Base-by-base conservation (phyloP, 2,797 vertebrate species). In the Rhabdomys pumilio region DNA sequence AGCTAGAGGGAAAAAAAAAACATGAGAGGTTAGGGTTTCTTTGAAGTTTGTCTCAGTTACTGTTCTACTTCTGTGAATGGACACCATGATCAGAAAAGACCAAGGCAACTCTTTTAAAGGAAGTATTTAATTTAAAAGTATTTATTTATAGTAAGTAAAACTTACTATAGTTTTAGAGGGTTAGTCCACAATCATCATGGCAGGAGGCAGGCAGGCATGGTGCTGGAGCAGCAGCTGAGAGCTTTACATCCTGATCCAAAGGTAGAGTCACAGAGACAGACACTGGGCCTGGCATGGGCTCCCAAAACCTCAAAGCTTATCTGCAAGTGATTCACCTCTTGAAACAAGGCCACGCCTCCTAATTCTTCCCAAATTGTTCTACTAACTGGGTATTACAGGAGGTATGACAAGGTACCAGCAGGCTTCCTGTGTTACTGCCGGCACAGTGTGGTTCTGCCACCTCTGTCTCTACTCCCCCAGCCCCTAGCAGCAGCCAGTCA, bases 1-100 rank as follows among this genome's bases (percentile, higher is more conserved):
- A 84, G 34, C 19, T 65, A 73, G 19, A 92, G 26, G 76, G 69
- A 83, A 92, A 77, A 83, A 92, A 77, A 29, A 93, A 69, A 22
- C 3, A 67, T 1, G 53, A 90, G 47, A 63, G 50, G 80, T 26
- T 31, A 47, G 75, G 10, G 13, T 15, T 89, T 95, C 83, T 47
- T 34, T 88, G 6, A 79, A 65, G 77, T 12, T 19, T 47, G 53
- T 57, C 20, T 81, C 55, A 38, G 11, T 81, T n/a, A 57, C 53
- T 81, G 12, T 38, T 38, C 22, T 59, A 4, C 22, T 41, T 24
- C 55, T 38, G 12, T 61, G 55, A 82, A 41, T 15, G 24, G 55
- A 82, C n/a, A 82, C 55, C 55, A 26, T 26, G 55, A 59, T 41
- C 80, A 59, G 26, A 12, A 59, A 4, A 59, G 53, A 3, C 34